Evolutionary conservation across 2,888 invertebrate species (phyloP).

Genomic region (Epinotia bilunana): DNA sequence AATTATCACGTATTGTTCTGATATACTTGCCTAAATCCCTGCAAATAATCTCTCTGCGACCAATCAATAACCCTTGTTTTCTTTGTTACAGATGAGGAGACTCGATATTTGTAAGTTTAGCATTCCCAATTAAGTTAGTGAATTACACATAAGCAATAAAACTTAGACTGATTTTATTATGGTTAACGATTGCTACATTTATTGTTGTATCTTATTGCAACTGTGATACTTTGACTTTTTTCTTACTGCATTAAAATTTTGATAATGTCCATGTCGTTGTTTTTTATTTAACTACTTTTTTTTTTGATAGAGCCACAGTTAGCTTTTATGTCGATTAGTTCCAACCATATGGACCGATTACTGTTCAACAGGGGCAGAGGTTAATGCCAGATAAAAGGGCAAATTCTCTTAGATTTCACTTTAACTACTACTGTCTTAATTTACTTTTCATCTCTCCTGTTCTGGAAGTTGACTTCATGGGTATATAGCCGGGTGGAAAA

Average conservation of each 20-base stretch:
- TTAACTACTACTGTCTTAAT: background rate
- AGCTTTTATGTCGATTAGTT: background rate
- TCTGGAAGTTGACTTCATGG: too few relatives aligned
- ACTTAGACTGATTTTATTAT: conserved; percentile 37
- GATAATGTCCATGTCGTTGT: conserved; percentile 23
- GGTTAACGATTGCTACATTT: conserved; percentile 17
- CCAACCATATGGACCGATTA: background rate
- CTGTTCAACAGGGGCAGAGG: background rate
- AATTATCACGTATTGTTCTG: conserved; percentile 52
- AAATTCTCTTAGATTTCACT: background rate
- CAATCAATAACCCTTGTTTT: conserved; percentile 24
- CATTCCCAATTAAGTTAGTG: conserved; percentile 21
- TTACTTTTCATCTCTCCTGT: too few relatives aligned
- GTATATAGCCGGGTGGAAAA: too few relatives aligned
- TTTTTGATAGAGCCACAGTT: background rate
- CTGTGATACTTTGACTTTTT: conserved; percentile 38
- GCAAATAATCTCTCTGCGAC: conserved; percentile 7
- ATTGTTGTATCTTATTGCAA: conserved; percentile 30
- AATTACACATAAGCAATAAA: background rate
- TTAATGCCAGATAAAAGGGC: background rate
- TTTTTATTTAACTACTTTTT: conserved; percentile 25
- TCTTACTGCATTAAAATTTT: conserved; percentile 37
- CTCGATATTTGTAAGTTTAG: conserved; percentile 33
- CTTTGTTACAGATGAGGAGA: conserved; percentile 53
- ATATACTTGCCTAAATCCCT: conserved; percentile 38